A percentile compares a stretch with the other conserved stretches of the same genome.
These are phyloP conservation scores for Camelus dromedarius DNA, from an alignment of 2,113 vertebrate genomes.

Conservation along the genomic window DNA sequence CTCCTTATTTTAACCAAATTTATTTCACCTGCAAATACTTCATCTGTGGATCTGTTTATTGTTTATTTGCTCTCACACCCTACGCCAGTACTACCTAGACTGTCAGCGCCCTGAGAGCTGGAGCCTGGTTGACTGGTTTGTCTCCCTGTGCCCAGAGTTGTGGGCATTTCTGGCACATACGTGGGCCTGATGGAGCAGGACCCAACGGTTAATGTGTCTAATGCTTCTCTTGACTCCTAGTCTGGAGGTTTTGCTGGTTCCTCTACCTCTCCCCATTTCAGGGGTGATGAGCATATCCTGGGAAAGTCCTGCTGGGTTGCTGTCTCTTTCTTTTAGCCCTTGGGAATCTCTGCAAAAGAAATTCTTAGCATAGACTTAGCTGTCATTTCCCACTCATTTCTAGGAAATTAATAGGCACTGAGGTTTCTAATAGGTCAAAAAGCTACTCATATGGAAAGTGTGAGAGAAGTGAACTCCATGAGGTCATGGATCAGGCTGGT, in stretches of 20 bases:
- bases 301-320: too few relatives aligned
- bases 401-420: constrained; percentile 17
- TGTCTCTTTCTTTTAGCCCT: neutral
- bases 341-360: neutral
- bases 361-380: neutral
- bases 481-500: neutral
- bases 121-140: neutral
- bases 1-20: neutral
- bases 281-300: rapidly evolving
- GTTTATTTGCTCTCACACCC: too few relatives aligned
- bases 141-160: neutral
- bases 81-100: neutral
- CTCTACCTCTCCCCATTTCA: neutral
- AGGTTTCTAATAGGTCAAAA: constrained; percentile 9
- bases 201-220: rapidly evolving
- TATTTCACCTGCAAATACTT: neutral
- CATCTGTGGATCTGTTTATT: neutral
- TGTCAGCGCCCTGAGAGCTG: neutral
- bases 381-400: neutral
- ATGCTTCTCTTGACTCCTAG: neutral
- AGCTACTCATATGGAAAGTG: neutral
- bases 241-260: neutral
- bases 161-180: rapidly evolving
- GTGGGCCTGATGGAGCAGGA: too few relatives aligned
- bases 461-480: neutral